Conservation (phyloP, 2,797 vertebrate species). For the Myripristis murdjan region DNA sequence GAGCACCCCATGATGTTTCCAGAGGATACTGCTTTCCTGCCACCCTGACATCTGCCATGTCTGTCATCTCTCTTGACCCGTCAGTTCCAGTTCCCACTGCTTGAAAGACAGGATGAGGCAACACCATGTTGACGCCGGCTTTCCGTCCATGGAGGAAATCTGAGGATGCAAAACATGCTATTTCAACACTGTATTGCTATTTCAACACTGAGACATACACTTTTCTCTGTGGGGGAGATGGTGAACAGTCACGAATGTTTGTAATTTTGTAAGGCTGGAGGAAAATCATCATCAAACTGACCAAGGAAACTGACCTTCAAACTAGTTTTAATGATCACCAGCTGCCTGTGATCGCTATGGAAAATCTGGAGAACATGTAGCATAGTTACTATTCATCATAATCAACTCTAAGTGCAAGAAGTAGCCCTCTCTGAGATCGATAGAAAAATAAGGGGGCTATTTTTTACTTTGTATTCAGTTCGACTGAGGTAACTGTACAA, state of each 20-base stretch:
- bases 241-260: background rate
- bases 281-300: background rate
- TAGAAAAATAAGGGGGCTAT: background rate
- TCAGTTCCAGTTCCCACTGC: slow-evolving; percentile 16
- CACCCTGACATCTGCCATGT: slow-evolving; percentile 16
- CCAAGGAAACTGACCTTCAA: background rate
- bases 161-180: slow-evolving; percentile 44
- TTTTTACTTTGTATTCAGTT: background rate
- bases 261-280: background rate
- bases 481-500: slow-evolving; percentile 1
- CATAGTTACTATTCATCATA: slow-evolving; percentile 7
- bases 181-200: slow-evolving; percentile 15
- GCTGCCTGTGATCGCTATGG: background rate
- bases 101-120: slow-evolving; percentile 36
- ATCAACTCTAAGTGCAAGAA: background rate
- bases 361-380: background rate
- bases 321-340: background rate
- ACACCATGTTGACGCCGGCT: slow-evolving; percentile 17
- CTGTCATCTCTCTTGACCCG: slow-evolving; percentile 8
- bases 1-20: slow-evolving; percentile 81
- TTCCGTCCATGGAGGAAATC: slow-evolving; percentile 72
- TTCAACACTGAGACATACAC: background rate
- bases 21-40: slow-evolving; percentile 24
- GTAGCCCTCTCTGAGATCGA: background rate
- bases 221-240: background rate